phyloP scores from a whole-genome alignment of 2,888 invertebrate genomes.

The Sepiola atlantica region DNA sequence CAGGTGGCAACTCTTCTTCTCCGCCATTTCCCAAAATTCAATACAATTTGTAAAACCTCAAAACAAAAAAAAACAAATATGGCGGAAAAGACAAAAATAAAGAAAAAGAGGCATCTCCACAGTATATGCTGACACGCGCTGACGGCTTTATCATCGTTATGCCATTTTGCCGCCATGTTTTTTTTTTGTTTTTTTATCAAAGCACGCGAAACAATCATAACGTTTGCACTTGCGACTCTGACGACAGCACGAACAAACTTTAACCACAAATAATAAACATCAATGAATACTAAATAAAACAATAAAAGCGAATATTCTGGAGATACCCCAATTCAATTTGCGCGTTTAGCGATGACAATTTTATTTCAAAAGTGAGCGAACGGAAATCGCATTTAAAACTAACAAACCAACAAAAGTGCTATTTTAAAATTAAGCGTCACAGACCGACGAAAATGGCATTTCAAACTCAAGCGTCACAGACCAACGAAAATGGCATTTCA shows the following conservation, averaged over 20 bases:
- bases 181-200: neutral
- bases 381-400: too few species aligned
- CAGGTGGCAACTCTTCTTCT: neutral
- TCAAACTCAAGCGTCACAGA: too few species aligned
- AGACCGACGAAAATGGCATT: too few species aligned
- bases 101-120: neutral
- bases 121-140: neutral
- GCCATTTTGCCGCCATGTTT: neutral
- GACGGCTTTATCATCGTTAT: neutral
- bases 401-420: too few species aligned
- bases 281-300: neutral
- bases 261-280: neutral
- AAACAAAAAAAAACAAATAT: too few species aligned
- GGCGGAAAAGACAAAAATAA: neutral
- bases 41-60: neutral
- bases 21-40: neutral
- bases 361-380: too few species aligned
- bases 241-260: neutral
- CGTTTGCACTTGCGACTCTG: neutral
- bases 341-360: too few species aligned
- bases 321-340: too few species aligned
- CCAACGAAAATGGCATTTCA: too few species aligned
- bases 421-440: too few species aligned
- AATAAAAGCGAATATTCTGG: neutral
- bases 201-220: neutral